Percentiles rank a stretch among this genome's conserved stretches.
Evolutionary conservation across 2,888 invertebrate genomes (phyloP).

Genomic region (Chrysomela aeneicollis): DNA sequence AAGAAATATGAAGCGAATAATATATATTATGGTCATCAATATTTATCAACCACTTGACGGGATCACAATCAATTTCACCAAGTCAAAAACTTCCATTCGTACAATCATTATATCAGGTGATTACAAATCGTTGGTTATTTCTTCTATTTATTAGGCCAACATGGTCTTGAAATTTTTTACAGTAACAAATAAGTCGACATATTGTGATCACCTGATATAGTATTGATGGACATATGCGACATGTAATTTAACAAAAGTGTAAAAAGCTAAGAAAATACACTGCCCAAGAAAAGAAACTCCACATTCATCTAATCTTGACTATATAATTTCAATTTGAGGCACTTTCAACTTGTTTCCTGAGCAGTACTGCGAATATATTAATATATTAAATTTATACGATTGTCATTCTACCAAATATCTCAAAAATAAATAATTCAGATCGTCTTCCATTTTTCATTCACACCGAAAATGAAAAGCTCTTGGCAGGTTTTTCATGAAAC

Average conservation of each 20-base stretch:
- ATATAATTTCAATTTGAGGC: constrained; percentile 19
- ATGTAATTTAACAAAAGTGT: not conserved
- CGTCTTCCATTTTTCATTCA: constrained; percentile 17
- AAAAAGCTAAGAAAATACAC: constrained; percentile 7
- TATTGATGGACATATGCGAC: too few relatives aligned
- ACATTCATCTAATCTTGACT: constrained; percentile 6
- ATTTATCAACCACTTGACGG: not conserved
- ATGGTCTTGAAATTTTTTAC: too few relatives aligned
- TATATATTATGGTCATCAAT: too few relatives aligned
- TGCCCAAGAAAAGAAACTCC: constrained; percentile 6
- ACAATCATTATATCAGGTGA: too few relatives aligned
- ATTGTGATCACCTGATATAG: too few relatives aligned
- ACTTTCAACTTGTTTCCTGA: constrained; percentile 14
- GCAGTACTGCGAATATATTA: constrained; percentile 8
- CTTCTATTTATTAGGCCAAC: too few relatives aligned
- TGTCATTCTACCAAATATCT: constrained; percentile 15
- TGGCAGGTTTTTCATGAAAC: too few relatives aligned
- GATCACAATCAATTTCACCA: not conserved
- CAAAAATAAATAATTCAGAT: constrained; percentile 14
- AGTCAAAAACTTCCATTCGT: too few relatives aligned
- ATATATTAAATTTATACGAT: constrained; percentile 7
- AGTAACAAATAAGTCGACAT: too few relatives aligned
- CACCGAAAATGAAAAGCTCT: constrained; percentile 9
- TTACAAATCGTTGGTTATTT: too few relatives aligned
- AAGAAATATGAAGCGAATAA: too few relatives aligned